Evolutionary conservation across 2,797 vertebrate species (phyloP).

Genomic region (Pangasius larnaudii): DNA sequence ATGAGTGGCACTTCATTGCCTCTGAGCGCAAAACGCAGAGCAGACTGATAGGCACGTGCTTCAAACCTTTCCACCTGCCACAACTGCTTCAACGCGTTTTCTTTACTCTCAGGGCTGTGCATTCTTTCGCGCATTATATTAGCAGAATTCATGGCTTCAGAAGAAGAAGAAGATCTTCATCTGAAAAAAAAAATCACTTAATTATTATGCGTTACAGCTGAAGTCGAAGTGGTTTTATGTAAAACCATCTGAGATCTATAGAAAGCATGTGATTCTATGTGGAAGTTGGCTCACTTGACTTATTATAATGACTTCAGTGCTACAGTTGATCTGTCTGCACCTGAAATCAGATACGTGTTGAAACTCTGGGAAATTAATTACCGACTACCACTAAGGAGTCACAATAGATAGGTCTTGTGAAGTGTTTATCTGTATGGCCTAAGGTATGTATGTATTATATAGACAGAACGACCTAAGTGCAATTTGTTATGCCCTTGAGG

Average conservation of each 20-base stretch:
- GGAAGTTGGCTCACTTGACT: not conserved
- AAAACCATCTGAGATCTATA: not conserved
- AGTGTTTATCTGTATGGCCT: not conserved
- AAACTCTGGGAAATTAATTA: not conserved
- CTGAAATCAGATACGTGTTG: not conserved
- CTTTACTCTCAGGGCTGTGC: too few relatives aligned
- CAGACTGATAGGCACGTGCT: not conserved
- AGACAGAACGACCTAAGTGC: not conserved
- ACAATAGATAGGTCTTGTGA: not conserved
- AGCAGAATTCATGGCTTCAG: not conserved
- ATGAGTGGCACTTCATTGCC: not conserved
- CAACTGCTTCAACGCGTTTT: not conserved
- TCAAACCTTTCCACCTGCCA: not conserved
- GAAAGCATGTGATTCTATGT: not conserved
- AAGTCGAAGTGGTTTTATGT: not conserved
- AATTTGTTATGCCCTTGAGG: not conserved
- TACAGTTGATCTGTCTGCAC: not conserved
- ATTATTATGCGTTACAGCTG: too few relatives aligned
- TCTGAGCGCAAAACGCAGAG: not conserved
- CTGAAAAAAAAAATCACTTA: not conserved
- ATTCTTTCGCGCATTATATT: not conserved
- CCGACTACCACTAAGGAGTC: not conserved
- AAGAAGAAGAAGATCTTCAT: not conserved
- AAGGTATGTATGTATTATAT: too few relatives aligned
- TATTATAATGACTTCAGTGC: not conserved